Conservation (phyloP, 1,140 invertebrate genomes). For the Drosophila obscura region DNA sequence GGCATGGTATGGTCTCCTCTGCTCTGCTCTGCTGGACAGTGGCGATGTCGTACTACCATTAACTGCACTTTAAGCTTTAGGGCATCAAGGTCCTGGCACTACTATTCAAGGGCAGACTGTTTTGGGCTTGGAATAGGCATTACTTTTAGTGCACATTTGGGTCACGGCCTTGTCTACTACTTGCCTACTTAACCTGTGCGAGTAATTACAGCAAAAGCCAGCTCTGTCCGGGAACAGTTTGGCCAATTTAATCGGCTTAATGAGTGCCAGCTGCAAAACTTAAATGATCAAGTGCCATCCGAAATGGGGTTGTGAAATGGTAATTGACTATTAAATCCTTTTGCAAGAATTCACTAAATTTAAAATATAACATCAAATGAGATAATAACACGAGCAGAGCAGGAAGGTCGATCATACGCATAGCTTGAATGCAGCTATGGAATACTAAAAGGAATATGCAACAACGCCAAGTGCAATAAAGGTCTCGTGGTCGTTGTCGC, state of each 20-base stretch:
- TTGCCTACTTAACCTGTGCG: constrained; percentile 29
- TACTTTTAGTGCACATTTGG: constrained; percentile 52
- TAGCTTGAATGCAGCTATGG: too few relatives aligned
- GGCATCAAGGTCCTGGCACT: constrained; percentile 4
- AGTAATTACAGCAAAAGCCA: constrained; percentile 48
- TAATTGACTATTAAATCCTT: too few relatives aligned
- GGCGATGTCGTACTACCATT: not conserved
- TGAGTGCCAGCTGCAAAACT: constrained; percentile 45
- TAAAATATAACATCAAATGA: too few relatives aligned
- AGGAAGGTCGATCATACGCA: too few relatives aligned
- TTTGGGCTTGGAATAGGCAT: constrained; percentile 41
- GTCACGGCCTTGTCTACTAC: constrained; percentile 31
- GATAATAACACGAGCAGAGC: too few relatives aligned
- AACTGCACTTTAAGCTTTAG: constrained; percentile 44
- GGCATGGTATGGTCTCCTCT: constrained; percentile 19
- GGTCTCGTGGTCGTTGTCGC: too few relatives aligned
- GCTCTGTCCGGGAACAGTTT: constrained; percentile 2
- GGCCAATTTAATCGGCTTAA: constrained; percentile 62
- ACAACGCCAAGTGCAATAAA: too few relatives aligned
- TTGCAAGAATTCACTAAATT: too few relatives aligned
- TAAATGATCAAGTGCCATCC: constrained; percentile 47
- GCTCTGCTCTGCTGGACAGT: too few relatives aligned
- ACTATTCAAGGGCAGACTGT: constrained; percentile 16
- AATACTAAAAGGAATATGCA: too few relatives aligned
- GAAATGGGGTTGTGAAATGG: not conserved